These are phyloP conservation scores for Microtus richardsoni DNA, from an alignment of 2,113 vertebrate species.

Conservation along the genomic window DNA sequence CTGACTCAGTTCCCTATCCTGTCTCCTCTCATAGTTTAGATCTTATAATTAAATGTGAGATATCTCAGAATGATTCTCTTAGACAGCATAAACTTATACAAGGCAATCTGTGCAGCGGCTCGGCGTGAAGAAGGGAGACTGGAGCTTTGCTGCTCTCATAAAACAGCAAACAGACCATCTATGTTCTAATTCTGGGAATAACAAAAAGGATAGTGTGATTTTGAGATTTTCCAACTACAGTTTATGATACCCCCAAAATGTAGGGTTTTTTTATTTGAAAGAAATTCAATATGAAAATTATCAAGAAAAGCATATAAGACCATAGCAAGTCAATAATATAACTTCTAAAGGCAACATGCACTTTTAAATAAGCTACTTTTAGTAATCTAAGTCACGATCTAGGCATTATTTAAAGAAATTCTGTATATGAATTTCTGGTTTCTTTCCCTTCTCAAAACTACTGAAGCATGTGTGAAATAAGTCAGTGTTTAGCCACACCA, in stretches of 20 bases:
- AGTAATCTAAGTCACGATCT: background rate
- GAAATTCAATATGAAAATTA: constrained; percentile 61
- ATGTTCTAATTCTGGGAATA: constrained; percentile 15
- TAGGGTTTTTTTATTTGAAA: constrained; percentile 38
- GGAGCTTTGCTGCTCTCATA: background rate
- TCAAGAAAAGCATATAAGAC: constrained; percentile 49
- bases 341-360: constrained; percentile 42
- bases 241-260: constrained; percentile 53
- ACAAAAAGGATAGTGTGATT: constrained; percentile 64
- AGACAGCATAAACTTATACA: background rate
- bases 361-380: constrained; percentile 38
- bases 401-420: constrained; percentile 41
- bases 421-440: constrained; percentile 53
- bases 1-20: background rate
- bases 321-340: constrained; percentile 33
- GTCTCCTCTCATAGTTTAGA: background rate
- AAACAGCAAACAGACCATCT: constrained; percentile 52
- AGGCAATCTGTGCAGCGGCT: constrained; percentile 3
- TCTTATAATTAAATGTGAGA: background rate
- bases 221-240: constrained; percentile 50
- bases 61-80: background rate
- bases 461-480: constrained; percentile 45
- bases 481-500: background rate
- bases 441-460: constrained; percentile 1
- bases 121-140: background rate